Percentiles rank a stretch among this genome's conserved stretches.
Evolutionary conservation across 2,888 invertebrate genomes (phyloP).

Genomic region (Ormyrus pomaceus): DNA sequence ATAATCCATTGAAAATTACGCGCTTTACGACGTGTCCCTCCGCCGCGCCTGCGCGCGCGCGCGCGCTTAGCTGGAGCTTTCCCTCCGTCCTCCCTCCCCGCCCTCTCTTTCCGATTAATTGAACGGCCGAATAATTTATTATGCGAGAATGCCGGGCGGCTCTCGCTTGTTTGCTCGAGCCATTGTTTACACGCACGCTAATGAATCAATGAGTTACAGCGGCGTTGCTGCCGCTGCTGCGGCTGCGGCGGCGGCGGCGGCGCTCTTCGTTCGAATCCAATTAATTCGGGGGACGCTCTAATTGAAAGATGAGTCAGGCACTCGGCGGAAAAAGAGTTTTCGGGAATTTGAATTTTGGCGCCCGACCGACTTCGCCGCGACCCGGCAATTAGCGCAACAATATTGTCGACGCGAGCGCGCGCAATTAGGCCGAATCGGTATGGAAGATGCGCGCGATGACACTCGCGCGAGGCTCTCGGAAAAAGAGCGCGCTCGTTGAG

Average conservation of each 20-base stretch:
- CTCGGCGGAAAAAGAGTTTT: no score
- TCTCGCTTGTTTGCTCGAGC: conserved; percentile 29
- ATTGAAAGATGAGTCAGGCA: neutral
- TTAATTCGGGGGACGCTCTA: conserved; percentile 24
- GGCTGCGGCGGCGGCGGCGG: no score
- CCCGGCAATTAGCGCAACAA: conserved; percentile 52
- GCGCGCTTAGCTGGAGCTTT: neutral
- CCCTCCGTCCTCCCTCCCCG: neutral
- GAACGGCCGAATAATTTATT: conserved; percentile 55
- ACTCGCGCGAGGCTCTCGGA: neutral
- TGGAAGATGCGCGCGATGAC: conserved; percentile 16
- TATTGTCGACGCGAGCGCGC: conserved; percentile 45
- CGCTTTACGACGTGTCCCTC: conserved; percentile 28
- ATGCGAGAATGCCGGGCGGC: conserved; percentile 33
- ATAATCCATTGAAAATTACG: conserved; percentile 53
- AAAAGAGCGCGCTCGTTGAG: neutral
- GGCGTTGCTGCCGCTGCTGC: neutral
- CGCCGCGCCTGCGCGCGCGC: neutral
- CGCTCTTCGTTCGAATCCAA: conserved; percentile 20
- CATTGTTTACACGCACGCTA: conserved; percentile 45
- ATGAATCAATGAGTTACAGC: conserved; percentile 52
- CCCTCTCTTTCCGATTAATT: conserved; percentile 44
- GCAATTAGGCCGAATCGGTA: conserved; percentile 51
- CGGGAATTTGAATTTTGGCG: neutral
- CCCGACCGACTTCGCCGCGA: neutral